Percentiles rank a stretch among this genome's conserved stretches.
Evolutionary conservation across 2,113 vertebrate genomes (phyloP).

Genomic region (Symphodus melops): DNA sequence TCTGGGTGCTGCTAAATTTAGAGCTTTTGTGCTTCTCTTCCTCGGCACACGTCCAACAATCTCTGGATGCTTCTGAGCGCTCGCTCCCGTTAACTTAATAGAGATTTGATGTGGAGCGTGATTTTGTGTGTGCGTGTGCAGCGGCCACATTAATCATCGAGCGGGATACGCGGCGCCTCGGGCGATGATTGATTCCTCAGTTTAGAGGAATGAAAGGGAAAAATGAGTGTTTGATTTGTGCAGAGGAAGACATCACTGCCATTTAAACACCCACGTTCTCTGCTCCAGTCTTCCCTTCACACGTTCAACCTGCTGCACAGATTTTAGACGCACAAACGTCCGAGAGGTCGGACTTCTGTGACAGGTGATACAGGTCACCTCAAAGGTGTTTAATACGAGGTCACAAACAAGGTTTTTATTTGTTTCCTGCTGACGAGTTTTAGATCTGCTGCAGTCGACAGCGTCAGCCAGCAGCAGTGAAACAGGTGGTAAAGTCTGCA

Average conservation of each 20-base stretch:
- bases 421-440: no score
- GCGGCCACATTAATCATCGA: neutral
- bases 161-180: slow-evolving; percentile 1
- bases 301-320: no score
- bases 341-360: neutral
- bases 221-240: neutral
- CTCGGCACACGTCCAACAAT: slow-evolving; percentile 12
- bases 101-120: neutral
- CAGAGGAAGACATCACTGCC: neutral
- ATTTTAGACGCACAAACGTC: neutral
- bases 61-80: neutral
- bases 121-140: slow-evolving; percentile 15
- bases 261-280: neutral
- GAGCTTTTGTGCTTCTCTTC: slow-evolving; percentile 15
- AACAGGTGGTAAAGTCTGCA: no score
- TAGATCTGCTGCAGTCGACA: no score
- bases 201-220: slow-evolving; percentile 2
- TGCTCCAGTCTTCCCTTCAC: neutral
- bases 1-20: slow-evolving; percentile 33
- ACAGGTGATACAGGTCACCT: no score
- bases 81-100: slow-evolving; percentile 4
- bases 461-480: no score
- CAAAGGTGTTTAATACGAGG: no score
- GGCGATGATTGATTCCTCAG: slow-evolving; percentile 14
- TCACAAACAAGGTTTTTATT: no score